Evolutionary conservation across 2,797 vertebrate species (phyloP), one percentile per base, ranked within the genome.

Genomic region (Protosalanx chinensis): DNA sequence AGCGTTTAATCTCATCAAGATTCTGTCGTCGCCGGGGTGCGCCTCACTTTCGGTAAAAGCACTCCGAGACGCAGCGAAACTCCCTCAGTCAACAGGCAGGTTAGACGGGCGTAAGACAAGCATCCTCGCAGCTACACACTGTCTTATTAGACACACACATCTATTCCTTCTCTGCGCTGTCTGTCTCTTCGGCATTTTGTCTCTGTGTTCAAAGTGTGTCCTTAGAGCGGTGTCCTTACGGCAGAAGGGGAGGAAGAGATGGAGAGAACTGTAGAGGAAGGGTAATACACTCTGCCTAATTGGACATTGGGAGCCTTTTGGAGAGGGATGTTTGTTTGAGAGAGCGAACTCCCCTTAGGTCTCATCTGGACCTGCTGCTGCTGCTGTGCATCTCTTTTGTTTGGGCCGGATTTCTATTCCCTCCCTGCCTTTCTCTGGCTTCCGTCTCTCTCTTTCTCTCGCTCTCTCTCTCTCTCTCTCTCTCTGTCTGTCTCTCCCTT

Each of bases 261-360:
- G 46, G 64, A 35, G 32, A 18, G 32, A 67, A 58, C 49, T 64
- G 66, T 61, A 70, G 60, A 41, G 64, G 46, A 41, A 27, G 51
- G 62, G 64, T 64, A 76, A 79, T 78, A 73, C 69, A 66, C 67
- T 73, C 62, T 33, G 57, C 53, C 66, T 72, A 70, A 80, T 70
- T 73, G 46, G 51, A 71, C 64, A 72, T 78, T 78, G 79, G 72
- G 67, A 68, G 51, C 23, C 30, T 51, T 58, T 67, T 75, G 3
- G 23, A 53, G 70, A 30, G 67, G 58, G 72, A 8, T 73, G 70
- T 75, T 76, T 76, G 59, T 78, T 69, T 33, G 58, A 72, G 66
- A 20, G 68, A 32, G 8, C 32, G 58, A 57, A 61, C 58, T 67
- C 73, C 76, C 61, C 64, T 16, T 51, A 75, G 73, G 68, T 67